Conservation (phyloP, 92 coral and sea anemone species). For the Bergia sp. region DNA sequence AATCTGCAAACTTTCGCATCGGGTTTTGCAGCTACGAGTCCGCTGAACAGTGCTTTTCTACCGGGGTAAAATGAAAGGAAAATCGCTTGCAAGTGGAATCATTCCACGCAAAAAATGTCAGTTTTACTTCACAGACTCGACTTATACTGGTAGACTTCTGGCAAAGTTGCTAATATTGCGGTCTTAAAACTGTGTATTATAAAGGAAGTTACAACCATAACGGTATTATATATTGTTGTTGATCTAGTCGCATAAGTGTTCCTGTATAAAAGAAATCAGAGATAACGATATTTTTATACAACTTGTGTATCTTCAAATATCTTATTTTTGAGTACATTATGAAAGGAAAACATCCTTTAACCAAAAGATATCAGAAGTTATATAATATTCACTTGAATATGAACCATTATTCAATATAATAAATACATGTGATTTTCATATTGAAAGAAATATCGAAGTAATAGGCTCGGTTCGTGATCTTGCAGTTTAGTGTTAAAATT, state of each 20-base stretch:
- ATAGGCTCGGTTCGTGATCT: not conserved
- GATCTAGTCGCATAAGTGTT: too few relatives aligned
- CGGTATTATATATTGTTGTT: not conserved
- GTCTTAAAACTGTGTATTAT: not conserved
- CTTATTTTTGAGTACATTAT: constrained; percentile 23
- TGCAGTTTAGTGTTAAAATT: not conserved
- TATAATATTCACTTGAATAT: constrained; percentile 4
- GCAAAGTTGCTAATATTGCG: not conserved
- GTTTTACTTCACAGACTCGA: not conserved
- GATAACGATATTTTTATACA: constrained; percentile 25
- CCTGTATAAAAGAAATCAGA: not conserved
- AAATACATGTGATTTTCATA: constrained; percentile 21
- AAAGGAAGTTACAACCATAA: not conserved
- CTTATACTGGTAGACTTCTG: not conserved
- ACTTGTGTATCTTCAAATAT: not conserved
- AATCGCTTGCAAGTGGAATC: not conserved
- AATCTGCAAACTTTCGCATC: not conserved
- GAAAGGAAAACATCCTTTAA: not conserved
- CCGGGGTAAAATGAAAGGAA: too few relatives aligned
- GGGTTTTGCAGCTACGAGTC: too few relatives aligned
- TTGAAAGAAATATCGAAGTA: constrained; percentile 38
- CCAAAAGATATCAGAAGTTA: constrained; percentile 16
- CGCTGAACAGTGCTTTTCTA: not conserved
- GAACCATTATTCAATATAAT: not conserved
- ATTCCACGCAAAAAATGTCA: not conserved